Conservation (phyloP, 92 coral and sea anemone species). For the Bergia puertoricense region DNA sequence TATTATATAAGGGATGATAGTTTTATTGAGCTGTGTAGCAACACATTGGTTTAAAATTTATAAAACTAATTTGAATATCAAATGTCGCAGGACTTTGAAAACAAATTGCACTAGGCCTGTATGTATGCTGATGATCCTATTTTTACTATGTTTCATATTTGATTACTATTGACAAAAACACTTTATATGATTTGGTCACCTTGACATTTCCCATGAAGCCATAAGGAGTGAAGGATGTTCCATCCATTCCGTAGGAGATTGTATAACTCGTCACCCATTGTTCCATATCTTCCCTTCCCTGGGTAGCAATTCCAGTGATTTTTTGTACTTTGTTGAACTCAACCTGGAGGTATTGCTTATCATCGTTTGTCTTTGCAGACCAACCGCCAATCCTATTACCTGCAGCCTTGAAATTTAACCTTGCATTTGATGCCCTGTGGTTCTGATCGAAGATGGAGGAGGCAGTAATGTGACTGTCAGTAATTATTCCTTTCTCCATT, state of each 20-base stretch:
- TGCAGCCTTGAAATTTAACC: slow-evolving; percentile 17
- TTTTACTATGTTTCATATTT: too few relatives aligned
- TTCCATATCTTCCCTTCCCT: not conserved
- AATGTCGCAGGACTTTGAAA: too few relatives aligned
- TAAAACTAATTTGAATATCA: too few relatives aligned
- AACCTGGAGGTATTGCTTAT: slow-evolving; percentile 9
- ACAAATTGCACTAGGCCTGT: too few relatives aligned
- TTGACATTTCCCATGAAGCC: not conserved
- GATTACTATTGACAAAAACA: too few relatives aligned
- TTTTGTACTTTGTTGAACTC: not conserved
- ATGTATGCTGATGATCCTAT: too few relatives aligned
- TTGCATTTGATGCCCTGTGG: slow-evolving; percentile 5
- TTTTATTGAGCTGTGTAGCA: too few relatives aligned
- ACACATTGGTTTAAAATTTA: too few relatives aligned
- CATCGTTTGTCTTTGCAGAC: not conserved
- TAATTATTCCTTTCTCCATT: slow-evolving; percentile 1
- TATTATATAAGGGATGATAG: too few relatives aligned
- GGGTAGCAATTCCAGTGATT: slow-evolving; percentile 24
- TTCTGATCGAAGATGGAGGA: not conserved
- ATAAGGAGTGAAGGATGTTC: not conserved
- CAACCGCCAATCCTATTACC: not conserved
- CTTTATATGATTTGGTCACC: not conserved
- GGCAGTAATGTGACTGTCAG: slow-evolving; percentile 4
- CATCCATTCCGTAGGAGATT: not conserved
- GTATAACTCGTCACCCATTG: slow-evolving; percentile 11